Base-by-base conservation (phyloP, 2,113 vertebrate species). In the Rhynchomys soricoides region DNA sequence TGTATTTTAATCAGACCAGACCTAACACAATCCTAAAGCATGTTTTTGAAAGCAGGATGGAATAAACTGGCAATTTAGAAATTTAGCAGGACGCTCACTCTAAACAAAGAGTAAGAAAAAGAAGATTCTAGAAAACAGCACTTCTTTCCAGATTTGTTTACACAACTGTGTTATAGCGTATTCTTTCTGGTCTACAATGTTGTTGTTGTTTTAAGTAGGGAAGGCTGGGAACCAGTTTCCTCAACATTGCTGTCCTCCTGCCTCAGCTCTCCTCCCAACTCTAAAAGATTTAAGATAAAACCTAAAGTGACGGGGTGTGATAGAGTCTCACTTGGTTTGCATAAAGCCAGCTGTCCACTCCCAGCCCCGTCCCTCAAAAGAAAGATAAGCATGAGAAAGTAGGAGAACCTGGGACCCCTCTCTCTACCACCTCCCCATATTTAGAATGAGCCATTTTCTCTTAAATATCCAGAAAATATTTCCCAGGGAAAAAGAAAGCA, bases 21-120 rank as follows among this genome's bases (percentile, higher is more conserved):
- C 75, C n/a, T 24, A 66, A 50, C 5, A 15, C 57, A 83, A 88
- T 79, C 93, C 78, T 66, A 66, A 96, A 91, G 40, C 40, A 86
- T 29, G 66, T 81, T 85, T 86, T 95, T 78, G 78, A 40, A 45
- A 66, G 1, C 50, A 93, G 7, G 16, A 5, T 83, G 95, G 94
- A 75, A 92, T 34, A 40, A 95, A 95, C 29, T 45, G 71, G 3
- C 0, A 91, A 95, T 94, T 90, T 89, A 12, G 97, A 83, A 96
- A 93, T 68, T 89, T 55, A 93, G 31, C 43, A 70, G 40, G 59
- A 74, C 1, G 0, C 52, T 57, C 21, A 86, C 21, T 86, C 66
- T 90, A 90, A 50, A 77, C 22, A 66, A 88, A 86, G 43, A 87
- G 7, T 64, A 45, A 9, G 21, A 70, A 87, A 85, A 59, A 78